phyloP scores from a whole-genome alignment of 2,888 invertebrate species.

The Eupithecia tripunctaria region DNA sequence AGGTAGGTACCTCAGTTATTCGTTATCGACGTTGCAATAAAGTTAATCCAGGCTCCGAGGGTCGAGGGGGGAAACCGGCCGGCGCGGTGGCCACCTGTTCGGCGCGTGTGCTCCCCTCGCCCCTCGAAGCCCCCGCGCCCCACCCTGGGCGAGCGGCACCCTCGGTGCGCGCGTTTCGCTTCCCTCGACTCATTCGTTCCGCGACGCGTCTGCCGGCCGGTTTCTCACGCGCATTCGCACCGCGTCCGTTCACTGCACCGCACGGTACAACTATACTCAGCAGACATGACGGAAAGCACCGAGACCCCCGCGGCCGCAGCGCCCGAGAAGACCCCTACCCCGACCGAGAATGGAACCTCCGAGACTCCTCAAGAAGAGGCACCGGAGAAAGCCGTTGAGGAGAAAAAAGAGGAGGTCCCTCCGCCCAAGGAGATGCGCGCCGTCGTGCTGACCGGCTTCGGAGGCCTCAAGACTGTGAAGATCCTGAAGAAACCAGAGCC shows the following conservation, averaged over 20 bases:
- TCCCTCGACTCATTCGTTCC: slow-evolving; percentile 80
- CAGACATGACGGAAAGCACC: slow-evolving; percentile 81
- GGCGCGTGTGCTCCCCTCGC: slow-evolving; percentile 53
- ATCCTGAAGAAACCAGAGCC: slow-evolving; percentile 92
- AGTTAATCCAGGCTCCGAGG: slow-evolving; percentile 75
- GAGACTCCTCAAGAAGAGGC: slow-evolving; percentile 79
- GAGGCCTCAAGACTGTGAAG: slow-evolving; percentile 93
- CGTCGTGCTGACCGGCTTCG: slow-evolving; percentile 93
- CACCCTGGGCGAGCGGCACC: slow-evolving; percentile 49
- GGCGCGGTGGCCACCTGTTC: slow-evolving; percentile 75
- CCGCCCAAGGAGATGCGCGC: slow-evolving; percentile 93
- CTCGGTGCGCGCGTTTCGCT: slow-evolving; percentile 69
- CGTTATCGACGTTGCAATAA: slow-evolving; percentile 73
- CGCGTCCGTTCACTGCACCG: slow-evolving; percentile 71
- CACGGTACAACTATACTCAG: slow-evolving; percentile 57
- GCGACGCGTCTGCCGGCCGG: slow-evolving; percentile 80
- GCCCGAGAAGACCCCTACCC: slow-evolving; percentile 84
- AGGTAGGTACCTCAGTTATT: slow-evolving; percentile 41
- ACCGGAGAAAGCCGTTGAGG: slow-evolving; percentile 82
- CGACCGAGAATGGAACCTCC: slow-evolving; percentile 81
- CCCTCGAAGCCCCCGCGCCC: slow-evolving; percentile 47
- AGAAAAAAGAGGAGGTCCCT: slow-evolving; percentile 81
- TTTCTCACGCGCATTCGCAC: slow-evolving; percentile 69
- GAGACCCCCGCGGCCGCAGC: slow-evolving; percentile 81
- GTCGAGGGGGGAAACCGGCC: slow-evolving; percentile 50